A percentile compares a stretch with the other conserved stretches of the same genome.
Evolutionary conservation across 2,113 vertebrate species (phyloP).

Genomic region (Candoia aspera): DNA sequence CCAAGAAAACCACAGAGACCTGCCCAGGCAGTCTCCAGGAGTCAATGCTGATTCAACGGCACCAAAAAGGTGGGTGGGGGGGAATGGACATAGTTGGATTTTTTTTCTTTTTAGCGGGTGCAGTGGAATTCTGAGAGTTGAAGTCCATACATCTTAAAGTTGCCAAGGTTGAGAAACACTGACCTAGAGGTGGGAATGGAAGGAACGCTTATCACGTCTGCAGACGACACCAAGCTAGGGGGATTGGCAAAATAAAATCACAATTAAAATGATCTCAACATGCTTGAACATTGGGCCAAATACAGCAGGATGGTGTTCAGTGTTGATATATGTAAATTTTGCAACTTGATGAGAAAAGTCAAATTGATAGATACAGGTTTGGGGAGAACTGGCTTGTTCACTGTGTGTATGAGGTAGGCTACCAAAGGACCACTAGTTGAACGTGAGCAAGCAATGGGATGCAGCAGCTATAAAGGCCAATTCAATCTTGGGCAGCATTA

Average conservation of each 20-base stretch:
- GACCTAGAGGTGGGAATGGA: background rate
- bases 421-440: no score
- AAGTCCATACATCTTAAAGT: background rate
- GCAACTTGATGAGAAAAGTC: background rate
- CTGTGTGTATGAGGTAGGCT: background rate
- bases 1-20: background rate
- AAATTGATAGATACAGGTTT: background rate
- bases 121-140: background rate
- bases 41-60: background rate
- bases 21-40: background rate
- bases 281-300: background rate
- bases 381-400: background rate
- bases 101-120: background rate
- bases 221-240: background rate
- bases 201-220: background rate
- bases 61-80: background rate
- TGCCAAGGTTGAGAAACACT: background rate
- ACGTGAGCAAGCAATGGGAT: no score
- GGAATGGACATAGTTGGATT: background rate
- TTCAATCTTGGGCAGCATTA: background rate
- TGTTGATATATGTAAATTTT: background rate
- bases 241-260: background rate
- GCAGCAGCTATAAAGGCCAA: no score
- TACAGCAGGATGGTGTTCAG: background rate
- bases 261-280: background rate